Conservation (phyloP, 2,888 invertebrate genomes). For the Drosophila mercatorum region DNA sequence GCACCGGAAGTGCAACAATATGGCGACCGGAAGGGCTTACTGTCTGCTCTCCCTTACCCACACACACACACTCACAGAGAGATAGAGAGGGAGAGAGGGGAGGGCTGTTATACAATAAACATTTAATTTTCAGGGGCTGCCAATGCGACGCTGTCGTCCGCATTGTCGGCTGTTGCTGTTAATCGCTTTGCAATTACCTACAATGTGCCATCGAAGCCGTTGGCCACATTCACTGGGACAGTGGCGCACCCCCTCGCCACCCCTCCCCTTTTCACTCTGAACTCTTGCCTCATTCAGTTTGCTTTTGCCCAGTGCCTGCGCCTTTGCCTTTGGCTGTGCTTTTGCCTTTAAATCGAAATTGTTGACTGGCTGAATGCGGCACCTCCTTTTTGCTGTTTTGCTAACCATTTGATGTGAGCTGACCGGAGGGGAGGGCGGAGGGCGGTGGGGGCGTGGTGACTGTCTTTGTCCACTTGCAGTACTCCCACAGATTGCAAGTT, state of each 20-base stretch:
- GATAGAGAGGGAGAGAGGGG: neutral
- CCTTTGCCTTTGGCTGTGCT: conserved; percentile 8
- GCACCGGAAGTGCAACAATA: conserved; percentile 80
- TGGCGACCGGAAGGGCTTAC: conserved; percentile 78
- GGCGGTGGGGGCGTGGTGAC: neutral
- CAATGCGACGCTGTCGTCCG: conserved; percentile 45
- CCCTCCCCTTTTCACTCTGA: no score
- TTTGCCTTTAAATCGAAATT: conserved; percentile 69
- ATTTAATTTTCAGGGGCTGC: conserved; percentile 73
- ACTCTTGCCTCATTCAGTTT: neutral
- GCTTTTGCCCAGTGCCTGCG: conserved; percentile 7
- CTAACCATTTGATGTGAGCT: conserved; percentile 28
- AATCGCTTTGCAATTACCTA: conserved; percentile 79
- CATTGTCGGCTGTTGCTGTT: conserved; percentile 68
- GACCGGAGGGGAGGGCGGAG: neutral
- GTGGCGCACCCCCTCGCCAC: neutral
- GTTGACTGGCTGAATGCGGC: conserved; percentile 54
- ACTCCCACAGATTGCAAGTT: conserved; percentile 67
- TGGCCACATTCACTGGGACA: conserved; percentile 22
- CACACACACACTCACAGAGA: conserved; percentile 6
- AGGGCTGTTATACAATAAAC: conserved; percentile 72
- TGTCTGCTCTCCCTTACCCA: conserved; percentile 48
- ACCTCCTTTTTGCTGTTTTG: conserved; percentile 71
- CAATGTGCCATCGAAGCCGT: conserved; percentile 57
- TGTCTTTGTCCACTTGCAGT: conserved; percentile 22